Evolutionary conservation across 2,113 vertebrate genomes (phyloP).

Genomic region (Syngnathus scovelli): DNA sequence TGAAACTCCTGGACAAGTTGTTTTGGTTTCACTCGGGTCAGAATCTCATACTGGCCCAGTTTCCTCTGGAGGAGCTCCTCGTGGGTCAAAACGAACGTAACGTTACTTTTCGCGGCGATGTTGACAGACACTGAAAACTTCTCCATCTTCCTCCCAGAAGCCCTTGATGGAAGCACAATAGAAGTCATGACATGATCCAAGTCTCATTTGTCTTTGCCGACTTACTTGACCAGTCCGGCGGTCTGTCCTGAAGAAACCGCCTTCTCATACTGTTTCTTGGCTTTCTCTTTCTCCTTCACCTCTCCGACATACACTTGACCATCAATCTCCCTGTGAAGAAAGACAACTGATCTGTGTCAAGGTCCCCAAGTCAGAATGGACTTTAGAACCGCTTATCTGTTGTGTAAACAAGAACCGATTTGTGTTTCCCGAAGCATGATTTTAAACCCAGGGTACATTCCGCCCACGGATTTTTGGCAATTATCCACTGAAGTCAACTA

Average conservation of each 20-base stretch:
- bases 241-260: conserved; percentile 83
- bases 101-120: conserved; percentile 75
- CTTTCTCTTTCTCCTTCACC: conserved; percentile 86
- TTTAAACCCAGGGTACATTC: too few species aligned
- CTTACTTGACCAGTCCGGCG: conserved; percentile 87
- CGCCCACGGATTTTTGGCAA: too few species aligned
- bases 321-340: conserved; percentile 75
- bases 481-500: too few species aligned
- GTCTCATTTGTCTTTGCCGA: not conserved
- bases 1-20: conserved; percentile 75
- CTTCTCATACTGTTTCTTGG: conserved; percentile 84
- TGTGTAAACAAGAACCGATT: too few species aligned
- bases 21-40: conserved; percentile 84
- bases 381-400: too few species aligned
- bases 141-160: conserved; percentile 88
- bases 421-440: too few species aligned
- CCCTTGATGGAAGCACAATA: conserved; percentile 23
- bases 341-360: conserved; percentile 51
- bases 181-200: not conserved
- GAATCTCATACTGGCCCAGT: conserved; percentile 80
- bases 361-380: not conserved
- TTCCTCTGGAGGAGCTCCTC: conserved; percentile 87
- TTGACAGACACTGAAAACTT: conserved; percentile 87
- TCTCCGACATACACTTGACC: conserved; percentile 75
- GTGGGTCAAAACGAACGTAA: conserved; percentile 80